Percentiles rank a stretch among this genome's conserved stretches.
Evolutionary conservation across 1,140 invertebrate species (phyloP).

Genomic region (Metaphire vulgaris): DNA sequence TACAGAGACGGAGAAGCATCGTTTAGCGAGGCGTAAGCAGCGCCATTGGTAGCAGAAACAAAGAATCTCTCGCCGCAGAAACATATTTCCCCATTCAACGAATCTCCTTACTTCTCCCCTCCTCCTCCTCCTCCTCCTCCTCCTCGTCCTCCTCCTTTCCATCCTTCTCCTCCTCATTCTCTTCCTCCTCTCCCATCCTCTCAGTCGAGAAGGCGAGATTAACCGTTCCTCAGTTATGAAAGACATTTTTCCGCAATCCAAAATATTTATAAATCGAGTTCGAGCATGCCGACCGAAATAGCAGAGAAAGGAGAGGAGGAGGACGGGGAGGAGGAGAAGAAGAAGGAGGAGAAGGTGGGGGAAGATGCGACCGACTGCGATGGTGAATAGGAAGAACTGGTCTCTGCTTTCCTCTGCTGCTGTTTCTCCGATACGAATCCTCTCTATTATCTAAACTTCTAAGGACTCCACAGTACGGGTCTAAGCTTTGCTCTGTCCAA

Average conservation of each 20-base stretch:
- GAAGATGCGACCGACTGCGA: not conserved
- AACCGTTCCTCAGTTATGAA: too few species aligned
- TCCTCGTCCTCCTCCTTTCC: slow-evolving; percentile 16
- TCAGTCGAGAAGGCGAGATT: not conserved
- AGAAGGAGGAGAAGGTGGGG: not conserved
- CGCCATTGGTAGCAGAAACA: too few species aligned
- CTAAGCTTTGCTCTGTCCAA: too few species aligned
- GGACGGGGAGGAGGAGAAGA: not conserved
- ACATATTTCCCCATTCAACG: not conserved
- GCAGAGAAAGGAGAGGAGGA: not conserved
- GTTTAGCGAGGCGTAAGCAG: too few species aligned
- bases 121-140: slow-evolving; percentile 3
- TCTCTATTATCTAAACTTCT: not conserved
- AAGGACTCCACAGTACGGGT: too few species aligned
- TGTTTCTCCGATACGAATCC: not conserved
- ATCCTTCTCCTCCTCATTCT: slow-evolving; percentile 11
- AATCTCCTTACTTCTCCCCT: slow-evolving; percentile 5
- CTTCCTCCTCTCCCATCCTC: slow-evolving; percentile 2
- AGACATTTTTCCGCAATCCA: too few species aligned
- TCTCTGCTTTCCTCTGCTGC: not conserved
- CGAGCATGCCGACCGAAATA: too few species aligned
- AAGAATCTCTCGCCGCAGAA: too few species aligned
- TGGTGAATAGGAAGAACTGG: not conserved
- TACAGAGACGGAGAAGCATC: too few species aligned
- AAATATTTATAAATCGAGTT: too few species aligned